phyloP scores from a whole-genome alignment of 2,797 vertebrate species.

The Rhyacichthys aspro region DNA sequence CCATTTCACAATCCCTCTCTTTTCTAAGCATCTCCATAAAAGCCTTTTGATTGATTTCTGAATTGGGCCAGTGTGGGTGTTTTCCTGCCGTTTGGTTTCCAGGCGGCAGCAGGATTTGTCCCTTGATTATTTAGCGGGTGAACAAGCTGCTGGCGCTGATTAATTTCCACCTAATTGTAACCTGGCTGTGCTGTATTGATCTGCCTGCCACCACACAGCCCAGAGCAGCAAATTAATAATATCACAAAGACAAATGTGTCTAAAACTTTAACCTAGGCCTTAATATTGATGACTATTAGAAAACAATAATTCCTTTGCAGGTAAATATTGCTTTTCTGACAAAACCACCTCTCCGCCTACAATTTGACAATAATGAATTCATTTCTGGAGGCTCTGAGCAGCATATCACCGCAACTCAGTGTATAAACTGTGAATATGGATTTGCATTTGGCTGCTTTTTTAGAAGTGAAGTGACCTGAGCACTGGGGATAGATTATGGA shows the following conservation, averaged over 20 bases:
- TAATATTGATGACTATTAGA: slow-evolving; percentile 60
- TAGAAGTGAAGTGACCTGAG: too few species aligned
- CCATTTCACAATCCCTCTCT: slow-evolving; percentile 56
- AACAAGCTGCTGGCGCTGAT: slow-evolving; percentile 62
- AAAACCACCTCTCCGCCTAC: slow-evolving; percentile 40
- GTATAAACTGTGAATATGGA: slow-evolving; percentile 81
- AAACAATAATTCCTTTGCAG: slow-evolving; percentile 59
- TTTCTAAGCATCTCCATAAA: slow-evolving; percentile 68
- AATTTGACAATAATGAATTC: slow-evolving; percentile 56
- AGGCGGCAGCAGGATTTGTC: slow-evolving; percentile 39
- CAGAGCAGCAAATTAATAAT: slow-evolving; percentile 68
- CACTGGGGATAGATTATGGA: too few species aligned
- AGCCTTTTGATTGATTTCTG: slow-evolving; percentile 71
- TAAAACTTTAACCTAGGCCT: slow-evolving; percentile 63
- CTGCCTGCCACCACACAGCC: slow-evolving; percentile 59
- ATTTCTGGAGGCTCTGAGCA: slow-evolving; percentile 46
- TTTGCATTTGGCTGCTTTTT: slow-evolving; percentile 70
- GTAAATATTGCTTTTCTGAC: slow-evolving; percentile 72
- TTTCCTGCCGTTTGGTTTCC: slow-evolving; percentile 50
- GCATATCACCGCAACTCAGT: slow-evolving; percentile 67
- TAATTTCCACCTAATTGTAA: slow-evolving; percentile 77
- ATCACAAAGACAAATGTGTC: slow-evolving; percentile 67
- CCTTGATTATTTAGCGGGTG: slow-evolving; percentile 68
- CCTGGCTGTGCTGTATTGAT: slow-evolving; percentile 67
- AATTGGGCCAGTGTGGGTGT: slow-evolving; percentile 38